Base-by-base conservation (phyloP, 2,113 vertebrate species). In the Melanostigma gelatinosum region DNA sequence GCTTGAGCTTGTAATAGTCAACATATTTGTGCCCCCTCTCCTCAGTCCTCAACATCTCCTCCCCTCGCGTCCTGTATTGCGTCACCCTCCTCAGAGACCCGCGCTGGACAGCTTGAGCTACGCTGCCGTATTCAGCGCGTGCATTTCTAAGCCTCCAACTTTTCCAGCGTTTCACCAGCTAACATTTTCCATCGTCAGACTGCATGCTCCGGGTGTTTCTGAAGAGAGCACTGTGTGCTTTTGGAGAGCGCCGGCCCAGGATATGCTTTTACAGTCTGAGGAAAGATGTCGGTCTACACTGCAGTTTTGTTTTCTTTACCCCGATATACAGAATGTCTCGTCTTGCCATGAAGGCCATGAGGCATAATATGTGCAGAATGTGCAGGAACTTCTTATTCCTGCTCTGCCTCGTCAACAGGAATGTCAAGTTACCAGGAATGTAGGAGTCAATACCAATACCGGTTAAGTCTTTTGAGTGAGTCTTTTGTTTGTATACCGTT, bases 21-120 rank as follows among this genome's bases (percentile, higher is more conserved):
- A 94, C 94, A 95, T 93, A 93, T 93, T 94, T 94, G 83, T 89
- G 75, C 90, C 88, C 81, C 85, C 83, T 80, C 85, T 80, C 62
- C 84, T 82, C 85, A 24, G 74, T 83, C 74, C 82, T 77, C 79
- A 76, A 3, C 80, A 82, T 83, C 64, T 85, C 88, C 85, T 77
- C 80, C 88, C 67, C 65, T 88, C 85, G 76, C 64, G 63, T 84
- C 85, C 80, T 70, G 68, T 77, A 91, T 95, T 92, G 93, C 93
- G 75, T 95, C 94, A 95, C 74, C 91, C 75, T 92, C 90, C 90
- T 84, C 42, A 58, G 93, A 94, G 91, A 89, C 80, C 80, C 32
- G 52, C 24, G 69, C 75, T 87, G 90, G 89, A 86, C 88, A 50
- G 78, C 88, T 44, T 0, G 16, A 77, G 54, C 86, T 81, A n/a